Base-by-base conservation (phyloP, 2,113 vertebrate species). In the Colinus virginianus region DNA sequence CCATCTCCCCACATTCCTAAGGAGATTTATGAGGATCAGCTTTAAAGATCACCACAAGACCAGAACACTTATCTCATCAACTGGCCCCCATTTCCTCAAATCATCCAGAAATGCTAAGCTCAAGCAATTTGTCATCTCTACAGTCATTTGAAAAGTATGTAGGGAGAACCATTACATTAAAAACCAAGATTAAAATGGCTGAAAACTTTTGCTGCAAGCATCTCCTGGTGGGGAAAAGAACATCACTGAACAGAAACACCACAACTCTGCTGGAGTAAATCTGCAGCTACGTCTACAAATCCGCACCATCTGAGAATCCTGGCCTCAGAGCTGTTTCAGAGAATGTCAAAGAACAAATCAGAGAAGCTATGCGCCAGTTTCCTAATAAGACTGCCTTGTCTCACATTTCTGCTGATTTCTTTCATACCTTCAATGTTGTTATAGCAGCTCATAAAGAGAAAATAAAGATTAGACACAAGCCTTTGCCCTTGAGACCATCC, bases 391-490 rank as follows among this genome's bases (percentile, higher is more conserved):
- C 4, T 94, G 90, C 88, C 88, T 89, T 59, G 94, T 91, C 67
- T 82, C 90, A 88, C 86, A 93, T 94, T 96, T 93, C 90, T 95
- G 88, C 92, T 87, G 80, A 94, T 92, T 96, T 95, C 83, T 94
- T 90, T 92, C 91, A 95, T 95, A 94, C 91, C 40, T 96, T 91
- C 89, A 13, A 71, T 91, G 89, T 88, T 92, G 93, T 90, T 94
- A 92, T 83, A 94, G 91, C 89, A 94, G 88, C 88, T 90, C 91
- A 89, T 94, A 96, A 96, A 96, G 80, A 87, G 94, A 93, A 94
- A 94, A 96, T 89, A 97, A 92, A 96, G 93, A 96, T 95, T 91
- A 96, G 77, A 90, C 88, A 90, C 81, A 74, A 94, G 84, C 59
- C 75, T 97, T 90, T 93, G 92, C 94, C 94, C 93, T 84, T 59